Evolutionary conservation across 2,113 vertebrate species (phyloP), one percentile per base, ranked within the genome.

Genomic region (Cisticola juncidis): DNA sequence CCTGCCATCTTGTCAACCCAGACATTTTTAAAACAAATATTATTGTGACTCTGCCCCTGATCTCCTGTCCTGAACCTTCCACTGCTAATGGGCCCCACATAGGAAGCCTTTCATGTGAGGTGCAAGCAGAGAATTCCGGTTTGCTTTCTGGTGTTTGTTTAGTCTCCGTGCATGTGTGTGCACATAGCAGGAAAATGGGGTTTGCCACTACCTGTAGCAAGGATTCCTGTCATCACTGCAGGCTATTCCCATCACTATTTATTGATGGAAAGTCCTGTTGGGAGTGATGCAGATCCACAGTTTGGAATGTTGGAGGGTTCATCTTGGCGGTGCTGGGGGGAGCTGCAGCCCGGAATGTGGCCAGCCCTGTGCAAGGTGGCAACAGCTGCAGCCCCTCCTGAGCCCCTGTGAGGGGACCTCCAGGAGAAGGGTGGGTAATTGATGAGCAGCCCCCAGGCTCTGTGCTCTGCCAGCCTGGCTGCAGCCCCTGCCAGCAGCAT

Each of bases 91-190:
- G 35, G 31, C 64, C 56, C 44, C 40, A 73, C 9, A 36, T n/a
- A 86, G 92, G 92, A 95, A 93, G 22, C 65, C 76, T 96, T 95
- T 93, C 56, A 71, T 66, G 64, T 81, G 82, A 94, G 72, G 51
- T 56, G 38, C 28, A 64, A n/a, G 60, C 61, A 86, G 56, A 44
- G 68, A 31, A 51, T 81, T 88, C 51, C 1, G 1, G 23, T 94
- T 90, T 92, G 76, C 66, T 92, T 70, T 80, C 64, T 73, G 82
- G 21, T 88, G 64, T 94, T 95, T 86, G 51, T 87, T 93, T 88
- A 83, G 81, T 90, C 79, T 91, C 12, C 1, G 1, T 44, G 47
- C 54, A 20, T 35, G 26, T 65, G 45, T 6, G 7, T 31, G 31
- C 74, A 35, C 62, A 66, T 9, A 54, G 72, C 38, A 73, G 76